Conservation (phyloP, 2,797 vertebrate species). For the Girardinus metallicus region DNA sequence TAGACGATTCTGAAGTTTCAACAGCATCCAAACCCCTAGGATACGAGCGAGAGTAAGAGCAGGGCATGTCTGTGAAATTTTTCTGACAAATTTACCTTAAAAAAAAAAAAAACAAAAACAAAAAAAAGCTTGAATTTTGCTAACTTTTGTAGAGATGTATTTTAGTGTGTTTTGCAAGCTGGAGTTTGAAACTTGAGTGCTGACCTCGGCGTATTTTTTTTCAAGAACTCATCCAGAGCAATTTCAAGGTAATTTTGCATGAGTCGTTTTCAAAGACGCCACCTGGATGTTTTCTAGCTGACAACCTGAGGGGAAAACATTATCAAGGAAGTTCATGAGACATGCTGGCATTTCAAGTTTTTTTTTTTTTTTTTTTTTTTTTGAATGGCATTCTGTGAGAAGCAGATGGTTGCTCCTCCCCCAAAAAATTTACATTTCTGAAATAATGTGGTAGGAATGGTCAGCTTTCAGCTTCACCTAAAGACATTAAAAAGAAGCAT, state of each 20-base stretch:
- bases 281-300: background rate
- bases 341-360: background rate
- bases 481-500: background rate
- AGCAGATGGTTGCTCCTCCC: background rate
- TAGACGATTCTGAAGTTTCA: background rate
- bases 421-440: background rate
- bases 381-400: background rate
- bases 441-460: background rate
- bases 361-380: background rate
- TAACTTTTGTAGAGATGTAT: background rate
- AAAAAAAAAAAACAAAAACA: background rate
- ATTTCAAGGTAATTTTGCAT: background rate
- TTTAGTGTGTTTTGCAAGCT: background rate
- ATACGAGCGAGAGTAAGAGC: background rate
- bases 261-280: background rate
- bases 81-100: background rate
- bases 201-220: background rate
- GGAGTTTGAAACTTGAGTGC: background rate
- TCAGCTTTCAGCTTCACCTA: background rate
- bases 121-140: background rate
- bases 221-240: background rate
- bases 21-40: background rate
- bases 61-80: background rate
- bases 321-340: background rate
- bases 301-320: background rate